Percentiles rank a stretch among this genome's conserved stretches.
Evolutionary conservation across 2,888 invertebrate species (phyloP).

Genomic region (Aleiodes testaceus): DNA sequence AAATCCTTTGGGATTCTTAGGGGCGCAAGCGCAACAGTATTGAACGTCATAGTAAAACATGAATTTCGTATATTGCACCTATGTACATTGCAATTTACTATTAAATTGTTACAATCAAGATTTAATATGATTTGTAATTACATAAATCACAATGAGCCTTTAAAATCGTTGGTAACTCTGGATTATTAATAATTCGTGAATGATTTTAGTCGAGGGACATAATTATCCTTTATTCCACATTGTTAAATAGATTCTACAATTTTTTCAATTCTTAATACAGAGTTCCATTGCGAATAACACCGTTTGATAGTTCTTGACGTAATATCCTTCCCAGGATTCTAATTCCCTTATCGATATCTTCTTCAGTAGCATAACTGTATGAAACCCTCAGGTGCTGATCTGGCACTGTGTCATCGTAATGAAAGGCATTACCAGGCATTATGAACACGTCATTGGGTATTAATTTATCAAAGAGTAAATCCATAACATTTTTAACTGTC

Average conservation of each 20-base stretch:
- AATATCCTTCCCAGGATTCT: too few relatives aligned
- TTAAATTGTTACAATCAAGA: not conserved
- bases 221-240: too few relatives aligned
- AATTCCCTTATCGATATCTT: constrained; percentile 76
- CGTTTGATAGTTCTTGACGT: too few relatives aligned
- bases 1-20: not conserved
- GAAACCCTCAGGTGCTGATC: constrained; percentile 81
- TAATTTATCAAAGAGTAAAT: constrained; percentile 80
- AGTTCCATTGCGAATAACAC: too few relatives aligned
- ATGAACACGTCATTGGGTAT: constrained; percentile 79
- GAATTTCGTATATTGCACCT: not conserved
- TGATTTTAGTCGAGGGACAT: too few relatives aligned
- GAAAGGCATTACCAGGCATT: constrained; percentile 83
- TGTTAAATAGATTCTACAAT: too few relatives aligned
- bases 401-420: constrained; percentile 76
- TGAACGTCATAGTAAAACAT: constrained; percentile 4
- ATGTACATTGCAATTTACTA: not conserved
- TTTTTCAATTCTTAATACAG: too few relatives aligned
- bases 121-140: too few relatives aligned
- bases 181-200: too few relatives aligned
- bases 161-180: too few relatives aligned
- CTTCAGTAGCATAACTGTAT: constrained; percentile 79
- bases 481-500: constrained; percentile 79
- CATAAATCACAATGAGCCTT: too few relatives aligned
- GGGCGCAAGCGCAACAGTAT: constrained; percentile 30